Percentiles rank a stretch among this genome's conserved stretches.
Evolutionary conservation across 2,113 vertebrate species (phyloP).

Genomic region (Puma concolor): DNA sequence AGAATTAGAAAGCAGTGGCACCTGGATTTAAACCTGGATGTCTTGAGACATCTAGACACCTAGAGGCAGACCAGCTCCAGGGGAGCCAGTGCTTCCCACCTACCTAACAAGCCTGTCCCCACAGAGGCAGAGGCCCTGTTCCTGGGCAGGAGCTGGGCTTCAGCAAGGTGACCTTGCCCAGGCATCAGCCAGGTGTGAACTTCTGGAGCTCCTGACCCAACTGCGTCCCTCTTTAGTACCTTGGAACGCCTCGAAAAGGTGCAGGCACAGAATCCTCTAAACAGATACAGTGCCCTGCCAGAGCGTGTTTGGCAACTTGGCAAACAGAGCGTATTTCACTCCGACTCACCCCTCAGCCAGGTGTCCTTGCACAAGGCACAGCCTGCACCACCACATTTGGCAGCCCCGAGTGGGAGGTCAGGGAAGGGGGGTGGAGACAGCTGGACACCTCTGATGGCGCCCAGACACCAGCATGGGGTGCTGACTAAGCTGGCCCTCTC

Average conservation of each 20-base stretch:
- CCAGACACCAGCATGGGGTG: neutral
- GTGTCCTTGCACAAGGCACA: slow-evolving; percentile 21
- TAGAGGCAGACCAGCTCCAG: neutral
- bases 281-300: neutral
- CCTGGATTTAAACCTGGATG: neutral
- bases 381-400: neutral
- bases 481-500: neutral
- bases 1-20: neutral
- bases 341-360: neutral
- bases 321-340: neutral
- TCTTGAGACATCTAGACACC: neutral
- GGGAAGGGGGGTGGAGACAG: neutral
- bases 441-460: neutral
- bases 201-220: neutral
- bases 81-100: neutral
- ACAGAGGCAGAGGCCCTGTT: neutral
- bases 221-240: neutral
- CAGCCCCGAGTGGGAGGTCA: neutral
- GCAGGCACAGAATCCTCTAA: neutral
- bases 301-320: neutral
- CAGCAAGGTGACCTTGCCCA: neutral
- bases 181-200: neutral
- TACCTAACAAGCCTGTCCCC: neutral
- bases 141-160: slow-evolving; percentile 13
- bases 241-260: neutral